These are phyloP conservation scores for Masticophis lateralis DNA, from an alignment of 2,797 vertebrate species.

Conservation along the genomic window DNA sequence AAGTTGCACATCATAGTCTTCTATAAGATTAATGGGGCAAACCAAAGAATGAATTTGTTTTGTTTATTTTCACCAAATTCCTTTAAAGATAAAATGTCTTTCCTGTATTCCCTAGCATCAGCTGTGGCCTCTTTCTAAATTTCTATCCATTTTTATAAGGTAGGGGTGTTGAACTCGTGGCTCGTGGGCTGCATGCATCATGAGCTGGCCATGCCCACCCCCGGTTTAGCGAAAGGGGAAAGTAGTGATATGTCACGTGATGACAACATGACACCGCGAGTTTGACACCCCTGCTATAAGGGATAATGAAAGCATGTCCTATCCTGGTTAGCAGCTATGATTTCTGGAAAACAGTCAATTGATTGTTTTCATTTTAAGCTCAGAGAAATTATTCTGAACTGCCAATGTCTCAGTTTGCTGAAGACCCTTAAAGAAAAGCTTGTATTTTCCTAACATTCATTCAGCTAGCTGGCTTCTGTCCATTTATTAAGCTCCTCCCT, in stretches of 20 bases:
- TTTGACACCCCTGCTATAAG: background rate
- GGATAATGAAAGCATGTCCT: constrained; percentile 28
- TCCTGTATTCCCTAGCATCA: background rate
- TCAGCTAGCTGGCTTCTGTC: constrained; percentile 46
- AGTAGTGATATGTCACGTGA: too few species aligned
- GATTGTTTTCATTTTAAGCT: constrained; percentile 43
- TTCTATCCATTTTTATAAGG: background rate
- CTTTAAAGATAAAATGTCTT: background rate
- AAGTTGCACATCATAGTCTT: background rate
- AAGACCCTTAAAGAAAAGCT: constrained; percentile 55
- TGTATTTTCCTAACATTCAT: constrained; percentile 49
- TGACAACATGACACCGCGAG: too few species aligned
- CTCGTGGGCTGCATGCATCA: too few species aligned
- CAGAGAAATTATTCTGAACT: constrained; percentile 31
- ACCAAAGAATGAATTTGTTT: accelerated
- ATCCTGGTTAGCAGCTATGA: constrained; percentile 27
- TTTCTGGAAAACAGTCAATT: constrained; percentile 35
- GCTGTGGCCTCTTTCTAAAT: background rate
- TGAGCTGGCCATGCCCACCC: too few species aligned
- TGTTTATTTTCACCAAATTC: background rate
- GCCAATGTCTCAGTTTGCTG: constrained; percentile 35
- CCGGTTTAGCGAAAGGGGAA: too few species aligned
- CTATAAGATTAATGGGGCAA: background rate
- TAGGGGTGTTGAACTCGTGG: too few species aligned
- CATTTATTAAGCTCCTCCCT: constrained; percentile 60